Evolutionary conservation across 2,888 invertebrate species (phyloP), one percentile per base, ranked within the genome.

Genomic region (Minunthozetes semirufus): DNA sequence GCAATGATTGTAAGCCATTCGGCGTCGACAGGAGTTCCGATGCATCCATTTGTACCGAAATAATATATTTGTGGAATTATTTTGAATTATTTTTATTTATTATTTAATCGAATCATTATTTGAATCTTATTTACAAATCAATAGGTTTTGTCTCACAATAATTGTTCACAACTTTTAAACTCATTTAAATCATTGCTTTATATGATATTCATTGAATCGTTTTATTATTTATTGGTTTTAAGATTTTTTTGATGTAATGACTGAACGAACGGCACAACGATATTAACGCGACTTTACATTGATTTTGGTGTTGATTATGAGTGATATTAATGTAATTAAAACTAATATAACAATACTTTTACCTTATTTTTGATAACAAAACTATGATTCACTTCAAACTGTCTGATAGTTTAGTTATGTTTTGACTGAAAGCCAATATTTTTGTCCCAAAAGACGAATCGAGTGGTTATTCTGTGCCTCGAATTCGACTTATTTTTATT

Each of bases 11-110:
- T 66, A 22, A 73, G 70, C 63, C 75, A 75, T 25, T 27, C 75
- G 38, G 75, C 46, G 66, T 38, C 76, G 42, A 61, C 76, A n/a
- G 50, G 66, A 17, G 74, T 74, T 27, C 42, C 68, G n/a, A 73
- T 75, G 22, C 77, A 77, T 56, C 77, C 76, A 19, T 77, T 76
- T 59, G 73, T 75, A 22, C 77, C 77, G 15, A 77, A 77, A 72
- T 72, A 22, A 75, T 61, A n/a, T 1, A 8, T 22, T 27, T 25
- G 3, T 59, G 59, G 27, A 61, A 61, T 61, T 29, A 61, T 61
- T 29, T 59, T 27, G 6, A n/a, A n/a, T 50, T 50, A n/a, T 50
- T 50, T 2, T 19, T 19, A 50, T 19, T 19, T 50, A 56, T 22
- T 56, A 56, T 56, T 56, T 22, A 56, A 56, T n/a, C 19, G 8